Conservation (phyloP, 2,113 vertebrate species). For the Oplegnathus fasciatus region DNA sequence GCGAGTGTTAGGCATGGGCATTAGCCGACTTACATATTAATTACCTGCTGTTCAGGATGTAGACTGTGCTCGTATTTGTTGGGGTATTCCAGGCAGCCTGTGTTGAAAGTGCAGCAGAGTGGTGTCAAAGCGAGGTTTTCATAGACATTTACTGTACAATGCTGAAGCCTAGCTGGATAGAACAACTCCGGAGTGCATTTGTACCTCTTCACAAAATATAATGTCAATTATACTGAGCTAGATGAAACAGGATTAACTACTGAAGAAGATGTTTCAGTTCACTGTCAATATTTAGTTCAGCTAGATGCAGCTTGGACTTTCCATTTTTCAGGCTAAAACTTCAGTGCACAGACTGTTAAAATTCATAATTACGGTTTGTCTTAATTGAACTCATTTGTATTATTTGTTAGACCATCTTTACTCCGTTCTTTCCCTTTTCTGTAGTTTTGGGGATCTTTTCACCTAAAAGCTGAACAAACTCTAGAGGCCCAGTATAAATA, state of each 20-base stretch:
- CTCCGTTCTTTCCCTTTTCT: neutral
- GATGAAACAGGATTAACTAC: neutral
- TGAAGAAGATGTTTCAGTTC: neutral
- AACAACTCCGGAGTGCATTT: neutral
- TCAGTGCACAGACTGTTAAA: neutral
- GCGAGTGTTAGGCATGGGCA: neutral
- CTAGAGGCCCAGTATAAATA: neutral
- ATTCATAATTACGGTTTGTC: neutral
- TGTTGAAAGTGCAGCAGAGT: conserved; percentile 13
- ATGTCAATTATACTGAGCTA: neutral
- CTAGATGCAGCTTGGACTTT: neutral
- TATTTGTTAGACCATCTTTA: neutral
- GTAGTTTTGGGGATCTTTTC: neutral
- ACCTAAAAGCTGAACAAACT: neutral
- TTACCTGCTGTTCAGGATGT: conserved; percentile 6
- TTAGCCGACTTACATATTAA: conserved; percentile 24
- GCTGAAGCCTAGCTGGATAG: neutral
- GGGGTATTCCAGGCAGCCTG: neutral
- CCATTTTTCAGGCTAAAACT: neutral
- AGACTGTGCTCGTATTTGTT: neutral
- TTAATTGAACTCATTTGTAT: neutral
- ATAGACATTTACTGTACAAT: neutral
- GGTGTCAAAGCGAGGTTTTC: conserved; percentile 18
- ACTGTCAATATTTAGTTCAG: neutral
- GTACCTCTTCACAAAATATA: neutral